Conservation (phyloP, 2,888 invertebrate genomes). For the Tenthredo scrophulariae region DNA sequence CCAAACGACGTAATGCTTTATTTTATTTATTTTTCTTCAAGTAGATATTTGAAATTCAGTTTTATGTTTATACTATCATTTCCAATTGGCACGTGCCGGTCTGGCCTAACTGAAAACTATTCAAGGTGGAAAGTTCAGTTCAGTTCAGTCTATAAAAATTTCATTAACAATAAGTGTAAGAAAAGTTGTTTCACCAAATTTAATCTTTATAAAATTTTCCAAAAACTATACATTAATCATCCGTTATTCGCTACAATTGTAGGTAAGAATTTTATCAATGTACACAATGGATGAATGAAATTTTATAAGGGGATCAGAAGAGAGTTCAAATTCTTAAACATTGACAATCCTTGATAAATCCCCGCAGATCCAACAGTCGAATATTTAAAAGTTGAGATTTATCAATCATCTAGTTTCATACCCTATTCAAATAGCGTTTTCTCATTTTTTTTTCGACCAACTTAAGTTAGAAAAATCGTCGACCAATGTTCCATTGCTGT, state of each 20-base stretch:
- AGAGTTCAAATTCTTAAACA: conserved; percentile 7
- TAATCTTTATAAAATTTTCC: neutral
- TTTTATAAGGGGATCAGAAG: neutral
- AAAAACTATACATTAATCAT: neutral
- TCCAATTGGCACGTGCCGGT: neutral
- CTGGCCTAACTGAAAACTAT: neutral
- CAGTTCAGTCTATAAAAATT: neutral
- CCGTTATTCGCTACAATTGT: neutral
- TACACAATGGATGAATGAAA: neutral
- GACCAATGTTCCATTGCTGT: neutral
- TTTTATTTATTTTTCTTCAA: neutral
- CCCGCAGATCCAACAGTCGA: conserved; percentile 11
- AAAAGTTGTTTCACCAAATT: neutral
- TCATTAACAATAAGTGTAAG: neutral
- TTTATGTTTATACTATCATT: neutral
- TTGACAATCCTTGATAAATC: conserved; percentile 19
- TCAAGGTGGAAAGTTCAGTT: neutral
- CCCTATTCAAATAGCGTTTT: neutral
- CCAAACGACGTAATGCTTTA: neutral
- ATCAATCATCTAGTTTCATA: neutral
- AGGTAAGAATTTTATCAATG: neutral
- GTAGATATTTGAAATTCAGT: neutral
- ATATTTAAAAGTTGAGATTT: neutral
- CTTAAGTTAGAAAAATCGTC: neutral
- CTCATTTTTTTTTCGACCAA: neutral